phyloP scores from a whole-genome alignment of 1,140 invertebrate species.

The Leptonema lineaticorne region DNA sequence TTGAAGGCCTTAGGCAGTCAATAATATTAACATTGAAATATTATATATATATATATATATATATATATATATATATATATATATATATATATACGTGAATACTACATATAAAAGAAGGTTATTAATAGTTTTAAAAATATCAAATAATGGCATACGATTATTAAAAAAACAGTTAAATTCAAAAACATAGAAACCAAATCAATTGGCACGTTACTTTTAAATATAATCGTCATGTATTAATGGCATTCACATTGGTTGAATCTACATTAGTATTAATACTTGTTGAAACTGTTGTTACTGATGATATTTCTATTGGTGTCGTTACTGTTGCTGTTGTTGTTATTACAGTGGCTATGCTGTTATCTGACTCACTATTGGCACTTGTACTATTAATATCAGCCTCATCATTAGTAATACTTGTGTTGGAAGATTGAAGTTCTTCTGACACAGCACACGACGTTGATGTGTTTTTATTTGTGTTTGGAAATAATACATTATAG shows the following conservation, averaged over 20 bases:
- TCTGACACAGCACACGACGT: neutral
- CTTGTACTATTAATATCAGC: neutral
- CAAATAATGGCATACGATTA: too few relatives aligned
- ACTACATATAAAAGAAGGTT: neutral
- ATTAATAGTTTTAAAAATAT: too few relatives aligned
- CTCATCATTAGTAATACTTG: neutral
- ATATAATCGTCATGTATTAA: neutral
- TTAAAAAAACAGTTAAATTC: too few relatives aligned
- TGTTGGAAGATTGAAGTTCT: neutral
- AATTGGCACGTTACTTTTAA: too few relatives aligned
- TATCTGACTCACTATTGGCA: neutral
- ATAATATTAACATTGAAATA: too few relatives aligned
- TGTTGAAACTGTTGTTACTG: too few relatives aligned
- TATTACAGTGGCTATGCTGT: neutral
- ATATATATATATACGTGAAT: neutral
- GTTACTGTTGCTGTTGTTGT: neutral
- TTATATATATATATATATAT: neutral
- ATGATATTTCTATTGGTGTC: too few relatives aligned
- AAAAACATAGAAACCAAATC: too few relatives aligned
- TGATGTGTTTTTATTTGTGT: conserved; percentile 21
- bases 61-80: neutral
- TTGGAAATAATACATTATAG: conserved; percentile 47
- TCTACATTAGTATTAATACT: neutral
- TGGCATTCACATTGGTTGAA: neutral
- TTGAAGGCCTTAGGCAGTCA: too few relatives aligned